Percentiles rank a stretch among this genome's conserved stretches.
phyloP scores from a whole-genome alignment of 2,113 vertebrate genomes.

The Toxotes chatareus region DNA sequence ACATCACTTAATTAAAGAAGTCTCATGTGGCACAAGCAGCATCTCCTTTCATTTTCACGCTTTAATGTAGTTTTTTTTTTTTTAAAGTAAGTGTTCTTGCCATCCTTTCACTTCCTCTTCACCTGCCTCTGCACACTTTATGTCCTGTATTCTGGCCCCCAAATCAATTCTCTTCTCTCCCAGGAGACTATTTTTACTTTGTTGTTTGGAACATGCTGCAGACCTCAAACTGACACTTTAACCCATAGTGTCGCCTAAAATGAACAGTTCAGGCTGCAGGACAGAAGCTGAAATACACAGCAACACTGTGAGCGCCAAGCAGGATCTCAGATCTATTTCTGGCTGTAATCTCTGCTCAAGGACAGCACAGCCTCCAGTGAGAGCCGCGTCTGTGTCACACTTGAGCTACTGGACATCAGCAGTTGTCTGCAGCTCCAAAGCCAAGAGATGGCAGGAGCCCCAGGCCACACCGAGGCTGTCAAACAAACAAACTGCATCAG shows the following conservation, averaged over 20 bases:
- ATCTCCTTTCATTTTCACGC: slow-evolving; percentile 31
- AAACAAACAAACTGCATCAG: slow-evolving; percentile 31
- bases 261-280: slow-evolving; percentile 30
- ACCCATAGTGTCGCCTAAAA: slow-evolving; percentile 8
- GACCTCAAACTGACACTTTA: slow-evolving; percentile 10
- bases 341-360: slow-evolving; percentile 59
- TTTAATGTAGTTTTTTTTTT: slow-evolving; percentile 17
- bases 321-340: slow-evolving; percentile 60
- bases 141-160: neutral
- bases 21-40: neutral
- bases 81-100: neutral
- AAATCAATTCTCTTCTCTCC: neutral
- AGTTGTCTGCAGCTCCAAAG: slow-evolving; percentile 42
- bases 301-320: slow-evolving; percentile 7
- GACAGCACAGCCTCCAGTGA: slow-evolving; percentile 52
- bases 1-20: slow-evolving; percentile 12
- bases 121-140: neutral
- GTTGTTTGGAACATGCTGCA: neutral
- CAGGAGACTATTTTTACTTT: neutral
- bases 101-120: slow-evolving; percentile 4
- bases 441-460: slow-evolving; percentile 50
- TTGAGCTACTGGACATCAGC: slow-evolving; percentile 50
- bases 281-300: slow-evolving; percentile 25
- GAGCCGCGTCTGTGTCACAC: slow-evolving; percentile 33
- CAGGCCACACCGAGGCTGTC: slow-evolving; percentile 37